Percentiles rank a stretch among this genome's conserved stretches.
phyloP scores from a whole-genome alignment of 2,888 invertebrate genomes.

The Auanema freiburgensis region DNA sequence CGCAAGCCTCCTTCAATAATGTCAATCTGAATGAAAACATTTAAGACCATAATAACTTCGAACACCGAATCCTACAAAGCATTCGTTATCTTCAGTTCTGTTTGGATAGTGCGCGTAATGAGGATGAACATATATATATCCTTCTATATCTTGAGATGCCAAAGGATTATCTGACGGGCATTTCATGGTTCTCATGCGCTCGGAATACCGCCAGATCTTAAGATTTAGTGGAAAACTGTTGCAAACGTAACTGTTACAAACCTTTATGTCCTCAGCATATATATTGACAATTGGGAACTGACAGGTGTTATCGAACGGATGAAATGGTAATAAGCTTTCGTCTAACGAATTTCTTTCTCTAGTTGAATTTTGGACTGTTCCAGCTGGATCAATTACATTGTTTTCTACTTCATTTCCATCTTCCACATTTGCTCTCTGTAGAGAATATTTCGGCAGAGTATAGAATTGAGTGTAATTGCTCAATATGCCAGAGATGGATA shows the following conservation, averaged over 20 bases:
- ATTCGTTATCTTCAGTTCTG: not conserved
- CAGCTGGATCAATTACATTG: too few species aligned
- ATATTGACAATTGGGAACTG: conserved; percentile 32
- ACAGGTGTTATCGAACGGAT: conserved; percentile 40
- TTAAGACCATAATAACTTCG: too few species aligned
- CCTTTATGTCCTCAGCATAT: conserved; percentile 25
- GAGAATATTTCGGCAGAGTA: too few species aligned
- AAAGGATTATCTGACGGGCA: conserved; percentile 21
- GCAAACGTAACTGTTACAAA: not conserved
- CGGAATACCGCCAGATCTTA: conserved; percentile 13
- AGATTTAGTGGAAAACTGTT: conserved; percentile 5
- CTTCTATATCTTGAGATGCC: conserved; percentile 21
- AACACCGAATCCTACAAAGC: not conserved
- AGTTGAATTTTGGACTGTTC: too few species aligned
- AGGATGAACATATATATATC: conserved; percentile 17
- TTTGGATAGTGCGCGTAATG: conserved; percentile 14
- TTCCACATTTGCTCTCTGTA: too few species aligned
- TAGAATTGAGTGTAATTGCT: too few species aligned
- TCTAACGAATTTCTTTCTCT: too few species aligned
- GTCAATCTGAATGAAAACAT: conserved; percentile 7
- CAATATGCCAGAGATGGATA: too few species aligned
- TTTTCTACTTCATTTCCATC: too few species aligned
- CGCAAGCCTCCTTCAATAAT: conserved; percentile 41
- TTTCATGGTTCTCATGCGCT: conserved; percentile 29
- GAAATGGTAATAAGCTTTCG: not conserved